Base-by-base conservation (phyloP, 1,140 invertebrate species). In the Drosophila willistoni region DNA sequence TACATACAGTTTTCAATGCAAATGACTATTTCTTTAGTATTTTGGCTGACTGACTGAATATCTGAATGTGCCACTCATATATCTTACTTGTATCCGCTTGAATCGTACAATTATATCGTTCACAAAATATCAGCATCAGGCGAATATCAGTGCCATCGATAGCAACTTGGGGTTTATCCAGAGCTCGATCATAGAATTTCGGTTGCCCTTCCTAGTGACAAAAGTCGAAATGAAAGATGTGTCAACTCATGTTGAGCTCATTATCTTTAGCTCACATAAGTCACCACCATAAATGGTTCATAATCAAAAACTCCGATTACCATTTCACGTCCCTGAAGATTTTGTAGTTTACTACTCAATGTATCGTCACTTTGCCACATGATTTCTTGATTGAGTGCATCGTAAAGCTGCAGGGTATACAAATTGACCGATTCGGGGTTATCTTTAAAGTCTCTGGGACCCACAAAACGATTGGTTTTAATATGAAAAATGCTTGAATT, bases 391-490 rank as follows among this genome's bases (percentile, higher is more conserved):
- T 51, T 33, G 6, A 66, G 2, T 1, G 78, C 83, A 65, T 91
- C 71, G 34, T 60, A 91, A 6, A n/a, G 41, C 3, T 77, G 68
- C 0, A 89, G n/a, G 0, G 71, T 39, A 44, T 82, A 14, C 4
- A 91, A 75, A 60, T 44, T n/a, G 2, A 54, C 57, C 14, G 62
- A 29, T 7, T 5, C 33, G 4, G 34, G 44, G 9, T 6, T 13
- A 1, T n/a, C 25, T 10, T 51, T 34, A 55, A 79, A 68, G 56
- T 71, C 41, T 33, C 80, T 42, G 4, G 79, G 41, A 6, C 83
- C 86, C 19, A 89, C 86, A 68, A 91, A 91, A 39, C 71, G 77
- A 68, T 90, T 91, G 0, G 90, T 79, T 64, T 81, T 89, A n/a
- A 91, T 74, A 4, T 79, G 64, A 60, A 91, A 85, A 7, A 60